Evolutionary conservation across 2,113 vertebrate genomes (phyloP).

Genomic region (Emydocephalus ijimae): DNA sequence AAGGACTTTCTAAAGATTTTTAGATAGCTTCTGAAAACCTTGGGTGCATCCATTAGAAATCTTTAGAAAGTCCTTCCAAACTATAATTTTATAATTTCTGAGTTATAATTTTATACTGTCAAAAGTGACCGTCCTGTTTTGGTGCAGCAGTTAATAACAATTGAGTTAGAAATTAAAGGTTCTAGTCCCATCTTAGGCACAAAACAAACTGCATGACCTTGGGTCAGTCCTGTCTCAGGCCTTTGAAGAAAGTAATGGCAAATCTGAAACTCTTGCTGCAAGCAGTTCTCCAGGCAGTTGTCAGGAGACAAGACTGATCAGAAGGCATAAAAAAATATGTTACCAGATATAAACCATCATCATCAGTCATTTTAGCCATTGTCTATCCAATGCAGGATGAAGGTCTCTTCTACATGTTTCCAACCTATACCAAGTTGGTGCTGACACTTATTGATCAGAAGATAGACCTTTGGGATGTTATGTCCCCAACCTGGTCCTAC

Average conservation of each 20-base stretch:
- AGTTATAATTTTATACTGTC: background rate
- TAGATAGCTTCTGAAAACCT: background rate
- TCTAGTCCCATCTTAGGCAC: background rate
- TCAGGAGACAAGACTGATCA: background rate
- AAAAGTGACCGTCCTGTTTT: background rate
- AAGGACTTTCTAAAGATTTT: no score
- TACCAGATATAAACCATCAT: background rate
- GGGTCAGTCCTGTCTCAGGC: background rate
- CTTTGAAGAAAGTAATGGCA: background rate
- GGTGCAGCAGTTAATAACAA: background rate
- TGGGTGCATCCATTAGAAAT: background rate
- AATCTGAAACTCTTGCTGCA: background rate
- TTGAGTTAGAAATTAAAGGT: background rate
- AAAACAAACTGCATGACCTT: background rate
- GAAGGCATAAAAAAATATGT: background rate
- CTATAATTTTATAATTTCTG: background rate
- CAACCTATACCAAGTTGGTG: background rate
- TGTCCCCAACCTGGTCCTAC: background rate
- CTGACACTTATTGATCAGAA: background rate
- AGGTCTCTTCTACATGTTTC: background rate
- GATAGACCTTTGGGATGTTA: background rate
- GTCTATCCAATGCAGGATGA: background rate
- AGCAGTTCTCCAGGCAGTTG: background rate
- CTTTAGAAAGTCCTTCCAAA: background rate
- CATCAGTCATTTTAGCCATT: background rate